phyloP scores from a whole-genome alignment of 2,113 vertebrate genomes.

The Lichenostomus cassidix region DNA sequence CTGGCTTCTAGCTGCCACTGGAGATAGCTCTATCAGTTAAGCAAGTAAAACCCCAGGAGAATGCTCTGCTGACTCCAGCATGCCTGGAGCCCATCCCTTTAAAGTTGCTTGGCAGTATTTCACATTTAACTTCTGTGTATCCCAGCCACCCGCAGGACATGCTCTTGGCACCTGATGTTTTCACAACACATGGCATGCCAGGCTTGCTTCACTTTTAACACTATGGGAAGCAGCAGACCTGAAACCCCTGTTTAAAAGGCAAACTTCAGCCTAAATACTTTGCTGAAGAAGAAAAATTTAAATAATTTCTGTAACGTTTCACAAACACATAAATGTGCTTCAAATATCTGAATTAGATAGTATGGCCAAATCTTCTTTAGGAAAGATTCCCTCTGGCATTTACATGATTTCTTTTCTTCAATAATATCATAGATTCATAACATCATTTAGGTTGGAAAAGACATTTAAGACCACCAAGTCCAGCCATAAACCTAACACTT shows the following conservation, averaged over 20 bases:
- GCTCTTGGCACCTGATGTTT: not conserved
- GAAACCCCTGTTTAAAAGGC: not conserved
- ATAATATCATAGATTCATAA: not conserved
- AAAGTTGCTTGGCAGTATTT: not conserved
- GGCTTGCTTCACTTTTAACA: not conserved
- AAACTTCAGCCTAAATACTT: not conserved
- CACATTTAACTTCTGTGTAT: not conserved
- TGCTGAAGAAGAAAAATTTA: not conserved
- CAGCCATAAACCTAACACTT: not conserved
- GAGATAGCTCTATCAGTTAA: conserved; percentile 60
- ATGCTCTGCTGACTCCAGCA: conserved; percentile 35
- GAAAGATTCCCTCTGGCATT: not conserved
- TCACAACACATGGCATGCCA: not conserved
- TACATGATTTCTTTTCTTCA: not conserved
- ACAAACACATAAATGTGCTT: not conserved
- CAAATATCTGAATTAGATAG: not conserved
- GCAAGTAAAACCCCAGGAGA: not conserved
- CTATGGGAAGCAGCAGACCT: not conserved
- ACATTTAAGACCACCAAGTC: not conserved
- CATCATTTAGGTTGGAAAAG: not conserved
- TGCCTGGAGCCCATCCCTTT: conserved; percentile 28
- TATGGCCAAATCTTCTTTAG: not conserved
- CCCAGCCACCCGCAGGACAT: not conserved
- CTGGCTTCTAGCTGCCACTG: conserved; percentile 60
- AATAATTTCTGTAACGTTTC: not conserved